These are phyloP conservation scores for Drosophila yooni DNA, from an alignment of 2,888 invertebrate species.

Conservation along the genomic window DNA sequence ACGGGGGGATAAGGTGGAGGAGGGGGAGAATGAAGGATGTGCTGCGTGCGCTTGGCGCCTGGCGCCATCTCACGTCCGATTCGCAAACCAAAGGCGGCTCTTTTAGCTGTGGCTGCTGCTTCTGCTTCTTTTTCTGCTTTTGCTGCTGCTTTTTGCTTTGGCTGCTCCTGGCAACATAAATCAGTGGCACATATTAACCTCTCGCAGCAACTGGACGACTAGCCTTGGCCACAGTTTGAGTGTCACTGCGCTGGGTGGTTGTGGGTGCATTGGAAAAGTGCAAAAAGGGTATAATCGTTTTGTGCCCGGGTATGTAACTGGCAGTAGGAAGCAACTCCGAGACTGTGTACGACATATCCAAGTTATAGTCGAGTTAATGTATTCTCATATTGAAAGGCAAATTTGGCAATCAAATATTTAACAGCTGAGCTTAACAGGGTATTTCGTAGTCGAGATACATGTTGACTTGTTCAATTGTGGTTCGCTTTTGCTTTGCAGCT, in stretches of 20 bases:
- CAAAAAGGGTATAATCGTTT: background rate
- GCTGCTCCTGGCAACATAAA: slow-evolving; percentile 62
- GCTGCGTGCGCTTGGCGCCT: slow-evolving; percentile 78
- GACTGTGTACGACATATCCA: background rate
- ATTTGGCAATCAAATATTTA: background rate
- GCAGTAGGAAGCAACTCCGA: background rate
- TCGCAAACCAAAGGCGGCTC: slow-evolving; percentile 16
- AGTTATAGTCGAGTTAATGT: background rate
- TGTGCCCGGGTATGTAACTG: background rate
- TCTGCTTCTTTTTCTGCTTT: slow-evolving; percentile 4
- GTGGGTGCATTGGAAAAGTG: background rate
- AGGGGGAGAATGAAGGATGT: slow-evolving; percentile 67
- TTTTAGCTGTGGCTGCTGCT: background rate
- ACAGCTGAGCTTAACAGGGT: slow-evolving; percentile 1
- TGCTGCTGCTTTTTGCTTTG: slow-evolving; percentile 3
- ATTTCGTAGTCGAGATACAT: background rate
- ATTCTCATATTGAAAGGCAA: background rate
- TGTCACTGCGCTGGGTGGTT: slow-evolving; percentile 6
- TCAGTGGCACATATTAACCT: slow-evolving; percentile 79
- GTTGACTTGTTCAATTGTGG: background rate
- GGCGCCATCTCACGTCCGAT: slow-evolving; percentile 65
- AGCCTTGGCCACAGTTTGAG: slow-evolving; percentile 54
- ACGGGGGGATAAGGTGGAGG: slow-evolving; percentile 1
- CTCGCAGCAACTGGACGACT: slow-evolving; percentile 51
- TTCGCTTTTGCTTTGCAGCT: background rate